Conservation (phyloP, 2,888 invertebrate genomes). For the Athalia rosae region DNA sequence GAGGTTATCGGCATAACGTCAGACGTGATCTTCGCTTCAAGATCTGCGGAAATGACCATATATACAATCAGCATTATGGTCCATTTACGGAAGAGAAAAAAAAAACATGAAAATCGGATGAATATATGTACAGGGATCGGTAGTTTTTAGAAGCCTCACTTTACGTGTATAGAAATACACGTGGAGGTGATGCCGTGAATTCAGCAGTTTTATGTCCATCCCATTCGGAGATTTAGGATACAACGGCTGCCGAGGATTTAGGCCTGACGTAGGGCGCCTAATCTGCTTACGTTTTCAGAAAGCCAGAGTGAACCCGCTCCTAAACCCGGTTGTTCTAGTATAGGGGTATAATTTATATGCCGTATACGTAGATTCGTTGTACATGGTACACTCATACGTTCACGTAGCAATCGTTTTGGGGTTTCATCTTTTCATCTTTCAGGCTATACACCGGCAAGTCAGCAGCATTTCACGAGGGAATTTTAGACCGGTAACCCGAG, state of each 20-base stretch:
- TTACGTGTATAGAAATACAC: not conserved
- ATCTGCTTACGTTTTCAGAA: slow-evolving; percentile 40
- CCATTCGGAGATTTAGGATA: slow-evolving; percentile 30
- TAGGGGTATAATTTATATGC: slow-evolving; percentile 5
- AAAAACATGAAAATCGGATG: too few species aligned
- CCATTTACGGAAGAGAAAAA: too few species aligned
- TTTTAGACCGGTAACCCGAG: too few species aligned
- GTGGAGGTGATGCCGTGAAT: not conserved
- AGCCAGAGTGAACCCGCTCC: not conserved
- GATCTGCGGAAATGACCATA: too few species aligned
- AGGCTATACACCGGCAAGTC: not conserved
- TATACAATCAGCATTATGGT: too few species aligned
- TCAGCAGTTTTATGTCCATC: slow-evolving; percentile 29
- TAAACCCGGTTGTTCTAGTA: slow-evolving; percentile 16
- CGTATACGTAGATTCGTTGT: not conserved
- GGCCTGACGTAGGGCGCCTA: slow-evolving; percentile 14
- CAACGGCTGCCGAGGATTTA: slow-evolving; percentile 27
- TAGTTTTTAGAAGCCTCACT: not conserved
- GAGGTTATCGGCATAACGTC: too few species aligned
- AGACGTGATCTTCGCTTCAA: too few species aligned
- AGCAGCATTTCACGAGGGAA: not conserved
- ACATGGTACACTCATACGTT: not conserved
- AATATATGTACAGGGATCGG: not conserved
- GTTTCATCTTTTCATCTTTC: slow-evolving; percentile 15
- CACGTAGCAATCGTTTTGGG: slow-evolving; percentile 17